A percentile compares a stretch with the other conserved stretches of the same genome.
These are phyloP conservation scores for Zaprionus kolodkinae DNA, from an alignment of 1,140 invertebrate genomes.

Conservation along the genomic window DNA sequence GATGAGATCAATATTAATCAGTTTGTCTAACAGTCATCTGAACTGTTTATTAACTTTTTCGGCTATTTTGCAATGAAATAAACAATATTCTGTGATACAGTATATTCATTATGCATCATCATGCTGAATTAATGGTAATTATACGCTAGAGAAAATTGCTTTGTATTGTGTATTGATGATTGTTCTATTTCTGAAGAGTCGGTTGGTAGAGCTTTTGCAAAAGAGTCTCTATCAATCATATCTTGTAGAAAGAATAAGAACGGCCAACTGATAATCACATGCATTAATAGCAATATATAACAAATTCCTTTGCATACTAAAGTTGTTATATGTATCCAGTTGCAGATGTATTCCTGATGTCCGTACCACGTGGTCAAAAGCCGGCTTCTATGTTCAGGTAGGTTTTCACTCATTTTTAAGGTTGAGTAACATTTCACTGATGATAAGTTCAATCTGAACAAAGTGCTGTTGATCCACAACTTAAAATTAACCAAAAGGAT, in stretches of 20 bases:
- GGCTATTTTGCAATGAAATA: neutral
- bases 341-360: slow-evolving; percentile 9
- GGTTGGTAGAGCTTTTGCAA: slow-evolving; percentile 45
- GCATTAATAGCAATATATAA: neutral
- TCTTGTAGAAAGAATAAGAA: slow-evolving; percentile 81
- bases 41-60: neutral
- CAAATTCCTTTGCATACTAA: neutral
- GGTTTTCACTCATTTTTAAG: neutral
- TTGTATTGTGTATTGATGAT: slow-evolving; percentile 53
- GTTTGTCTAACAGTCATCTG: neutral
- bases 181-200: slow-evolving; percentile 80
- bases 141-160: neutral
- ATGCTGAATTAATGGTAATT: slow-evolving; percentile 19
- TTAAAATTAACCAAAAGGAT: slow-evolving; percentile 81
- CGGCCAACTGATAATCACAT: slow-evolving; percentile 71
- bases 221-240: slow-evolving; percentile 46
- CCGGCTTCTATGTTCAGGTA: slow-evolving; percentile 22
- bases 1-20: slow-evolving; percentile 4
- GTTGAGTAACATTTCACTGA: slow-evolving; percentile 37
- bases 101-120: neutral
- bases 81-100: neutral
- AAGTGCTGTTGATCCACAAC: slow-evolving; percentile 73
- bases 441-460: slow-evolving; percentile 81
- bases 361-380: slow-evolving; percentile 47
- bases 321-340: neutral